phyloP scores from a whole-genome alignment of 2,113 vertebrate genomes.

The Ceyx melanurus region DNA sequence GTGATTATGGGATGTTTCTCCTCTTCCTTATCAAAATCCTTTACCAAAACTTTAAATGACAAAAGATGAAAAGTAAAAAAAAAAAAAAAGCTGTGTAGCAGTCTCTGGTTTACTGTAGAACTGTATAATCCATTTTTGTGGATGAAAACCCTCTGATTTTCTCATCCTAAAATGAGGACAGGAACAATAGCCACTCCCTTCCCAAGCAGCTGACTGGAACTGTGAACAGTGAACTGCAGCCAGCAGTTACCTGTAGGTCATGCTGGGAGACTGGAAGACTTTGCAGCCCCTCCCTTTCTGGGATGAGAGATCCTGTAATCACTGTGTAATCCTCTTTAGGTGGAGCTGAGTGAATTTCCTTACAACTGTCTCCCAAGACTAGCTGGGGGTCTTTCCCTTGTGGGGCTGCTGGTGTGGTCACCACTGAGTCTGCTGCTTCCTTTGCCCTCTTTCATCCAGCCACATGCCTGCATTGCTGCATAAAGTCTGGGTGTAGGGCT shows the following conservation, averaged over 20 bases:
- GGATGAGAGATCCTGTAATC: not conserved
- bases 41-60: not conserved
- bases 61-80: not conserved
- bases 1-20: not conserved
- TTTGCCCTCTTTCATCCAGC: not conserved
- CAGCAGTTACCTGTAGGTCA: conserved; percentile 6
- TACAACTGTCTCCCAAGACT: not conserved
- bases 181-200: not conserved
- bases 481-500: not conserved
- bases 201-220: not conserved
- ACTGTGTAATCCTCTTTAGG: not conserved
- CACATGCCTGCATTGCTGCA: accelerated
- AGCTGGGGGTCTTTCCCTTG: not conserved
- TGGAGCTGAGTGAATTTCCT: not conserved
- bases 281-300: not conserved
- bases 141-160: not conserved
- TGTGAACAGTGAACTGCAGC: not conserved
- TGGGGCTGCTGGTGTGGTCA: not conserved
- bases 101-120: not conserved
- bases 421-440: not conserved
- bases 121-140: not conserved
- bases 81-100: not conserved
- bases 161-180: not conserved
- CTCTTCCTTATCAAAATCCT: not conserved
- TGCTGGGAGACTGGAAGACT: not conserved